Evolutionary conservation across 2,113 vertebrate species (phyloP).

Genomic region (Hemiscyllium ocellatum): DNA sequence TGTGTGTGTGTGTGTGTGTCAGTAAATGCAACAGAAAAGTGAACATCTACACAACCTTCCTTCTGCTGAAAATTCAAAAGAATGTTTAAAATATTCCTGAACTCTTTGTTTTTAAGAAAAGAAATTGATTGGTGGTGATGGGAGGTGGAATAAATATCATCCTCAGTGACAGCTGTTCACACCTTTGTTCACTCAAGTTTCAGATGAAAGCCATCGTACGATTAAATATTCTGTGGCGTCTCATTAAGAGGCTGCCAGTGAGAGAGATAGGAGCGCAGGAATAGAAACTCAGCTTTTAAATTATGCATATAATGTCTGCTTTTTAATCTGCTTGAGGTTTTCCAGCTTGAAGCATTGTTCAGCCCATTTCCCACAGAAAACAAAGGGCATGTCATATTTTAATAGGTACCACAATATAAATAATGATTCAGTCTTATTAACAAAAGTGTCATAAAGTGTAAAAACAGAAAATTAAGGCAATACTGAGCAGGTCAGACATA

Average conservation of each 20-base stretch:
- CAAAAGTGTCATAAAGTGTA: background rate
- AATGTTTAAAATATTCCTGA: background rate
- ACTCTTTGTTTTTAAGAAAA: background rate
- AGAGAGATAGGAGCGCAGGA: background rate
- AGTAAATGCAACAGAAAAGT: background rate
- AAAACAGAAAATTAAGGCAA: background rate
- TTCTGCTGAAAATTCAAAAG: background rate
- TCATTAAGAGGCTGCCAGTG: background rate
- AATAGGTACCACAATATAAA: background rate
- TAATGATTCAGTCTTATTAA: background rate
- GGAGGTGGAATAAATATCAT: background rate
- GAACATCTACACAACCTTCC: background rate
- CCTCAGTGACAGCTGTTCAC: background rate
- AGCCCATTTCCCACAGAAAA: background rate
- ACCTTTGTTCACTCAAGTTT: background rate
- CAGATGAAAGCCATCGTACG: background rate
- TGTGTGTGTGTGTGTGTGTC: no score
- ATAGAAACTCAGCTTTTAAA: slow-evolving; percentile 11
- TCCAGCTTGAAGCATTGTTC: background rate
- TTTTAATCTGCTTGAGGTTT: background rate
- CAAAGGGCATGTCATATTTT: background rate
- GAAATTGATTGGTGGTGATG: background rate
- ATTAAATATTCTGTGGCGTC: slow-evolving; percentile 5
- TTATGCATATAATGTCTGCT: background rate
- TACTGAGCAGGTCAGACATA: background rate